Percentiles rank a stretch among this genome's conserved stretches.
Conservation (phyloP, 1,140 invertebrate genomes). For the Anastatus disparis region DNA sequence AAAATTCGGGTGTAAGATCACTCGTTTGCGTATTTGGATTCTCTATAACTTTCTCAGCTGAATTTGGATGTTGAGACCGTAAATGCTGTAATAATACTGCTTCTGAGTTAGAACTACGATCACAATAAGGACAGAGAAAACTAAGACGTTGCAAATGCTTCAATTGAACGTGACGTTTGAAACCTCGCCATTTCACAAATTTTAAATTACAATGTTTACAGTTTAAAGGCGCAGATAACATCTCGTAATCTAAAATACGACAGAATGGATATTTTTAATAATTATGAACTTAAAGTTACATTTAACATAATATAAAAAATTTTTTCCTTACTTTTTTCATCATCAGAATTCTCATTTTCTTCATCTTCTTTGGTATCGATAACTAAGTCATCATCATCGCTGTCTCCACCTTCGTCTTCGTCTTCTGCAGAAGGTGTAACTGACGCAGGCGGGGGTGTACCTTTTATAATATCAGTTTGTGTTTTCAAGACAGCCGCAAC, state of each 20-base stretch:
- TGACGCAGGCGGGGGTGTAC: background rate
- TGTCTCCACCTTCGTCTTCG: slow-evolving; percentile 45
- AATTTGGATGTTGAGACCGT: slow-evolving; percentile 50
- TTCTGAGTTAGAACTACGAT: slow-evolving; percentile 57
- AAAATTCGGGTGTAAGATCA: slow-evolving; percentile 59
- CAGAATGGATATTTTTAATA: background rate
- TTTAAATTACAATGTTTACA: slow-evolving; percentile 62
- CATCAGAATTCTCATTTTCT: slow-evolving; percentile 35
- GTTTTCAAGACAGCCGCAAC: slow-evolving; percentile 52
- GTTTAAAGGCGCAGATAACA: slow-evolving; percentile 25
- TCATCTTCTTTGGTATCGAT: slow-evolving; percentile 49
- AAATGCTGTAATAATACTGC: slow-evolving; percentile 55
- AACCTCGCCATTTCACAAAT: slow-evolving; percentile 55
- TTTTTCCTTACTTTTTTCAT: slow-evolving; percentile 6
- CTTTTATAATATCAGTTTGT: slow-evolving; percentile 52
- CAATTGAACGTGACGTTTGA: slow-evolving; percentile 60
- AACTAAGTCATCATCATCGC: slow-evolving; percentile 45
- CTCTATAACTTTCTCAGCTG: slow-evolving; percentile 43
- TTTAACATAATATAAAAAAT: background rate
- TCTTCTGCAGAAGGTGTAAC: background rate
- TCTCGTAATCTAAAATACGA: background rate
- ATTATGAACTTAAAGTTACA: background rate
- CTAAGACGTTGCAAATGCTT: slow-evolving; percentile 58
- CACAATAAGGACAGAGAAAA: slow-evolving; percentile 62
- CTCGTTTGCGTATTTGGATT: slow-evolving; percentile 48